A percentile compares a stretch with the other conserved stretches of the same genome.
These are phyloP conservation scores for Scaptomyza graminum DNA, from an alignment of 1,140 invertebrate genomes.

Conservation along the genomic window DNA sequence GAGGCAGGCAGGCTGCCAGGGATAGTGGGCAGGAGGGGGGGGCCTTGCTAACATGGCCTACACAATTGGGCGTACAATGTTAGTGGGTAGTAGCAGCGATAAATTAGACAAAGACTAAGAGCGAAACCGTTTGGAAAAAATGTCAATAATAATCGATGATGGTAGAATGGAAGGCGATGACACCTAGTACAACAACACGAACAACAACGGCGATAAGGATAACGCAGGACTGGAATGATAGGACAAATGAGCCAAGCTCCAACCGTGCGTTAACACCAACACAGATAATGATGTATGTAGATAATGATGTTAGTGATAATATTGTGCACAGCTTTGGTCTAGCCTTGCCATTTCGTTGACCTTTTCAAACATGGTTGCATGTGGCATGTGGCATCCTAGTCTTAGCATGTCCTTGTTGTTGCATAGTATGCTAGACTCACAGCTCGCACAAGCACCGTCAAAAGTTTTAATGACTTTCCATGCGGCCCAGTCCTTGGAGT, in stretches of 20 bases:
- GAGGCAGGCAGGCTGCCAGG: not conserved
- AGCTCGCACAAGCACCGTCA: conserved; percentile 19
- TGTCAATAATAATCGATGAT: conserved; percentile 62
- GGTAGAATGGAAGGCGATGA: not conserved
- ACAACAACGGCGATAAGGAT: not conserved
- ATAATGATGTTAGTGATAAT: conserved; percentile 51
- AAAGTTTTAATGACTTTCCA: conserved; percentile 81
- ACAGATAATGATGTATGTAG: not conserved
- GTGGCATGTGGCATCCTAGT: conserved; percentile 15
- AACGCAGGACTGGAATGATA: conserved; percentile 8
- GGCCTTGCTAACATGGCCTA: not conserved
- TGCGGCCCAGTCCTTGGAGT: conserved; percentile 54
- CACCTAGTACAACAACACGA: conserved; percentile 17
- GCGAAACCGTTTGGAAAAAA: conserved; percentile 49
- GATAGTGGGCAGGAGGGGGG: not conserved
- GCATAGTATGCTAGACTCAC: conserved; percentile 13
- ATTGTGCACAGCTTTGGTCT: conserved; percentile 8
- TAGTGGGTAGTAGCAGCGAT: conserved; percentile 58
- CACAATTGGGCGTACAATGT: conserved; percentile 36
- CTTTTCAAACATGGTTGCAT: conserved; percentile 34
- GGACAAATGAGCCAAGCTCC: conserved; percentile 18
- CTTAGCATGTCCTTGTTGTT: not conserved
- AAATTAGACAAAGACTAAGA: conserved; percentile 55
- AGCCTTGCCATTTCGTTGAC: conserved; percentile 67
- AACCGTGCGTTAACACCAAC: not conserved